A percentile compares a stretch with the other conserved stretches of the same genome.
Evolutionary conservation across 2,888 invertebrate genomes (phyloP).

Genomic region (Alviniconcha strummeri): DNA sequence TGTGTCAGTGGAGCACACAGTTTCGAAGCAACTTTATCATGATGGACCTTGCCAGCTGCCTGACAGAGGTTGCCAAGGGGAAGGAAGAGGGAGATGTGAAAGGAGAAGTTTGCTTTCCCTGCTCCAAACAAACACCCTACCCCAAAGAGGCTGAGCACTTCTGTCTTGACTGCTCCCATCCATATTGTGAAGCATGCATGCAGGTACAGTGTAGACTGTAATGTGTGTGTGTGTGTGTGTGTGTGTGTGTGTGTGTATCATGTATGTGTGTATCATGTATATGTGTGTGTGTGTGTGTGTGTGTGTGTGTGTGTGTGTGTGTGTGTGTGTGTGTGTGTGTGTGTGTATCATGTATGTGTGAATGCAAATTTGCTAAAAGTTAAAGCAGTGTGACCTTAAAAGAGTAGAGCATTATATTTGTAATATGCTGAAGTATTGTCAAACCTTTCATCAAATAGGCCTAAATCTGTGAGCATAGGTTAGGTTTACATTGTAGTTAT

Average conservation of each 20-base stretch:
- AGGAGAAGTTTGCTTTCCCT: slow-evolving; percentile 30
- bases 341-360: no score
- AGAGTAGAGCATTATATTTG: no score
- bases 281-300: background rate
- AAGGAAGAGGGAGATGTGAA: slow-evolving; percentile 19
- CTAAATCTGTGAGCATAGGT: no score
- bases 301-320: no score
- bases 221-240: background rate
- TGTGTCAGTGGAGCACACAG: slow-evolving; percentile 31
- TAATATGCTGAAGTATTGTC: no score
- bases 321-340: no score
- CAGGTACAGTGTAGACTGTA: slow-evolving; percentile 18
- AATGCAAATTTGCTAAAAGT: no score
- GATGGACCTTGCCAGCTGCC: slow-evolving; percentile 35
- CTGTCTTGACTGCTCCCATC: slow-evolving; percentile 31
- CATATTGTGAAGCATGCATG: slow-evolving; percentile 31
- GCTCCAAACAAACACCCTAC: slow-evolving; percentile 31
- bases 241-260: no score
- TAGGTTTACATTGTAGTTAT: background rate
- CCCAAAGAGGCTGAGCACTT: slow-evolving; percentile 32
- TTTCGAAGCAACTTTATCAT: slow-evolving; percentile 36
- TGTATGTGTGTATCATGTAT: background rate
- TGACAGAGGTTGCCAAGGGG: slow-evolving; percentile 19
- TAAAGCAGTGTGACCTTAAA: no score
- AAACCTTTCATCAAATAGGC: no score